Conservation (phyloP, 1,140 invertebrate species). For the Phenacoccus solenopsis region DNA sequence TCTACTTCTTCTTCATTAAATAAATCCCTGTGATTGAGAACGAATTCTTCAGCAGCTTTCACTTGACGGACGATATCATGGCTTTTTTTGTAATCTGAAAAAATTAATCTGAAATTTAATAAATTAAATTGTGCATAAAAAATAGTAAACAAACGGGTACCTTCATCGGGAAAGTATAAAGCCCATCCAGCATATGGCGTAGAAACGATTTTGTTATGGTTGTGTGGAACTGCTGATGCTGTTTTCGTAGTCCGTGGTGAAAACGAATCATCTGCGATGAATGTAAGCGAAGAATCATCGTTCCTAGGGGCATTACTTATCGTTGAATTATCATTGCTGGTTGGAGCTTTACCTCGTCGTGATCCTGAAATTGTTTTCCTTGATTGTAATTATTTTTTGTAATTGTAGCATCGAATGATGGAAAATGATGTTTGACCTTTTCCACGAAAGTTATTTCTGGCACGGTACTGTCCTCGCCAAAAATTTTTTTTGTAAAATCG, state of each 20-base stretch:
- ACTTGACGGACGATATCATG: constrained; percentile 38
- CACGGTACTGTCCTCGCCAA: not conserved
- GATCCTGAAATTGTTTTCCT: not conserved
- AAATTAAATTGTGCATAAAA: constrained; percentile 20
- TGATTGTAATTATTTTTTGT: not conserved
- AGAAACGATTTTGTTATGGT: not conserved
- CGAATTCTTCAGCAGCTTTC: constrained; percentile 40
- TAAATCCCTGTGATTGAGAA: constrained; percentile 38
- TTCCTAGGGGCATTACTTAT: not conserved
- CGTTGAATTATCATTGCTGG: not conserved
- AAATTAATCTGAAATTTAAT: constrained; percentile 24
- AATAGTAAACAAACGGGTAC: constrained; percentile 31
- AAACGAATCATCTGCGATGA: not conserved
- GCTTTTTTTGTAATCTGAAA: constrained; percentile 39
- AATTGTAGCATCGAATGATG: too few relatives aligned
- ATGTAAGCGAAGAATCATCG: not conserved
- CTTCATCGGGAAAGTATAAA: constrained; percentile 52
- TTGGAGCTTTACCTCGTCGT: not conserved
- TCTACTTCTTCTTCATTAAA: constrained; percentile 46
- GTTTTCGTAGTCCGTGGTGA: not conserved
- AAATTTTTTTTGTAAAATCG: not conserved
- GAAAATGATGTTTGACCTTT: not conserved
- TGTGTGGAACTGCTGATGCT: not conserved
- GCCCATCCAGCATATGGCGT: constrained; percentile 40
- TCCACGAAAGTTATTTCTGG: not conserved